Conservation (phyloP, 1,140 invertebrate species). For the Cheumatopsyche charites region DNA sequence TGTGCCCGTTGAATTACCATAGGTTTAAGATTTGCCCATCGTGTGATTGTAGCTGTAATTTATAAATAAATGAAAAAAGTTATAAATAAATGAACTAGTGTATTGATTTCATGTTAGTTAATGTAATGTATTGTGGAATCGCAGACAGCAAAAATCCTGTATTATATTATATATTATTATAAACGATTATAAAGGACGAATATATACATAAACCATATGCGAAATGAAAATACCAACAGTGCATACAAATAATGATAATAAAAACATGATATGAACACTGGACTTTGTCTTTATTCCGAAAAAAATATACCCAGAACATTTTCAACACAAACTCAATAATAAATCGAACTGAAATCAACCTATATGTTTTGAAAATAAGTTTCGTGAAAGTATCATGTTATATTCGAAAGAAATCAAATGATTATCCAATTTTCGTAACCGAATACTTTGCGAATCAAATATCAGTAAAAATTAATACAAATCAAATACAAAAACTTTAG, state of each 20-base stretch:
- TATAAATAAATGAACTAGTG: conserved; percentile 40
- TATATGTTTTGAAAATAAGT: no score
- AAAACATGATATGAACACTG: conserved; percentile 41
- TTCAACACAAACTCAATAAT: neutral
- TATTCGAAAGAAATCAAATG: neutral
- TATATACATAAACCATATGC: conserved; percentile 35
- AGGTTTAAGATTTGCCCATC: conserved; percentile 49
- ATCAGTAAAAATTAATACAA: no score
- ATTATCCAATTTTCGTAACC: neutral
- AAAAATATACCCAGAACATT: neutral
- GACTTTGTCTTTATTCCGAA: neutral
- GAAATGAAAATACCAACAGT: conserved; percentile 44
- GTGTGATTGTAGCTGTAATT: conserved; percentile 50
- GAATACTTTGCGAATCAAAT: no score
- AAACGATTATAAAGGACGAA: conserved; percentile 44
- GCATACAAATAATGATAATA: conserved; percentile 49
- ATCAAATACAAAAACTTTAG: no score
- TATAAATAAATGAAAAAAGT: conserved; percentile 44
- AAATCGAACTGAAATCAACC: no score
- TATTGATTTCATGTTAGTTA: conserved; percentile 48
- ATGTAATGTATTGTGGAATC: conserved; percentile 46
- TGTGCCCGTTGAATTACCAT: conserved; percentile 31
- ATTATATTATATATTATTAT: conserved; percentile 44
- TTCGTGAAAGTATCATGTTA: no score
- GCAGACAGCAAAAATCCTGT: conserved; percentile 35